These are phyloP conservation scores for Ceratina japonica DNA, from an alignment of 1,140 invertebrate species.

Conservation along the genomic window DNA sequence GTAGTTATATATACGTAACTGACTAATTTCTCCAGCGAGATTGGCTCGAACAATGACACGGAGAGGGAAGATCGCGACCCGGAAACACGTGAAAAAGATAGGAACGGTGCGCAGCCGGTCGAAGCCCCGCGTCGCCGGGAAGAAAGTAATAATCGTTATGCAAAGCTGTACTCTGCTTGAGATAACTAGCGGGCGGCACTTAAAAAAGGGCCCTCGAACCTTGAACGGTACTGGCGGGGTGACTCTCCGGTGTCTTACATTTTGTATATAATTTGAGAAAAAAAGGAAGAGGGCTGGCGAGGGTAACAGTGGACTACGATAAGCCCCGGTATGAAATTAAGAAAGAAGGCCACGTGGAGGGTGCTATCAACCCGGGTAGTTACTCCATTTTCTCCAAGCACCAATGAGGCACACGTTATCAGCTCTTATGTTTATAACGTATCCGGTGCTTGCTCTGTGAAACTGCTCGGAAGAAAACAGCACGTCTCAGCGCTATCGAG, in stretches of 20 bases:
- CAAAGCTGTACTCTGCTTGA: constrained; percentile 63
- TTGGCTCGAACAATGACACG: background rate
- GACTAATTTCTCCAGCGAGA: constrained; percentile 35
- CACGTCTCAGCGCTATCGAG: background rate
- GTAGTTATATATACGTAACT: constrained; percentile 15
- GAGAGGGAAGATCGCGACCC: background rate
- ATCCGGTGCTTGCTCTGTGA: constrained; percentile 4
- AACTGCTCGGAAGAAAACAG: constrained; percentile 1
- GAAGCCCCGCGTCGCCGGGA: constrained; percentile 37
- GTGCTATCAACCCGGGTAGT: constrained; percentile 47
- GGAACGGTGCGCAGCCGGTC: constrained; percentile 19
- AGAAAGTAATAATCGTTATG: constrained; percentile 70
- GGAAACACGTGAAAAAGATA: constrained; percentile 38
- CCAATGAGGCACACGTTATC: constrained; percentile 51
- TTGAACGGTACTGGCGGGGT: background rate
- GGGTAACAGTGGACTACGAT: constrained; percentile 40
- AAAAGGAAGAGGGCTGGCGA: background rate
- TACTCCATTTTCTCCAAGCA: constrained; percentile 57
- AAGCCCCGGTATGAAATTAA: constrained; percentile 57
- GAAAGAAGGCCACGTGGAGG: constrained; percentile 35
- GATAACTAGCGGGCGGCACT: constrained; percentile 61
- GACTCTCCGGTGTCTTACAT: constrained; percentile 54
- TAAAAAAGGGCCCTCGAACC: constrained; percentile 42
- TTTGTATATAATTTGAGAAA: constrained; percentile 56
- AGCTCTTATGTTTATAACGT: constrained; percentile 45